Percentiles rank a stretch among this genome's conserved stretches.
phyloP scores from a whole-genome alignment of 2,113 vertebrate genomes.

The Lethenteron reissneri region DNA sequence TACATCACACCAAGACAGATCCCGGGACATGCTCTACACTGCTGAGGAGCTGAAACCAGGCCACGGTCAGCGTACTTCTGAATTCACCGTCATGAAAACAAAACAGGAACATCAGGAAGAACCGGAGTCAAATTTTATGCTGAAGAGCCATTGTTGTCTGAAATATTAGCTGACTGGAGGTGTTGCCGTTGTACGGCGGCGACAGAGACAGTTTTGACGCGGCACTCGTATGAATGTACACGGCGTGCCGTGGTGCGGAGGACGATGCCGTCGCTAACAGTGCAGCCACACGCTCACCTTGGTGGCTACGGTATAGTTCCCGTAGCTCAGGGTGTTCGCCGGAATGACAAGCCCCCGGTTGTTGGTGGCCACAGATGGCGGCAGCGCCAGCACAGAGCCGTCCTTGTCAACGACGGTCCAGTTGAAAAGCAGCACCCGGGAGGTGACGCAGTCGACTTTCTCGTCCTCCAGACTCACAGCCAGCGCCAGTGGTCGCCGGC shows the following conservation, averaged over 20 bases:
- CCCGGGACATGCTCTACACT: too few relatives aligned
- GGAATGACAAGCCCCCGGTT: conserved; percentile 27
- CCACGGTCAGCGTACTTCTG: too few relatives aligned
- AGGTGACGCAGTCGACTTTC: conserved; percentile 9
- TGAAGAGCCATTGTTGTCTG: too few relatives aligned
- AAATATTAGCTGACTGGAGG: too few relatives aligned
- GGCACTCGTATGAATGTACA: neutral
- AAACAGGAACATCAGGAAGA: too few relatives aligned
- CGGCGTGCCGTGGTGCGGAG: neutral
- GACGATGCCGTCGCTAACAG: neutral
- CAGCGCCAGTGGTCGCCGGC: too few relatives aligned
- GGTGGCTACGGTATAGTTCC: conserved; percentile 28
- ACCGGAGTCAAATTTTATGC: too few relatives aligned
- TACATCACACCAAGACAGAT: too few relatives aligned
- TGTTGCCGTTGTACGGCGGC: too few relatives aligned
- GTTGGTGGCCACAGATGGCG: conserved; percentile 14
- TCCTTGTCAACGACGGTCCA: conserved; percentile 26
- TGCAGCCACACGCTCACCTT: conserved; percentile 20
- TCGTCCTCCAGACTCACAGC: too few relatives aligned
- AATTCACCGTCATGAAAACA: too few relatives aligned
- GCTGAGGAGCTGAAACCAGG: too few relatives aligned
- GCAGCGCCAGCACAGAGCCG: conserved; percentile 17
- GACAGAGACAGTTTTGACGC: neutral
- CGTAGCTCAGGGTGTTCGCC: conserved; percentile 24
- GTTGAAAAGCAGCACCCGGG: conserved; percentile 26